A percentile compares a stretch with the other conserved stretches of the same genome.
Conservation (phyloP, 1,140 invertebrate species). For the Sarcophaga bullata region DNA sequence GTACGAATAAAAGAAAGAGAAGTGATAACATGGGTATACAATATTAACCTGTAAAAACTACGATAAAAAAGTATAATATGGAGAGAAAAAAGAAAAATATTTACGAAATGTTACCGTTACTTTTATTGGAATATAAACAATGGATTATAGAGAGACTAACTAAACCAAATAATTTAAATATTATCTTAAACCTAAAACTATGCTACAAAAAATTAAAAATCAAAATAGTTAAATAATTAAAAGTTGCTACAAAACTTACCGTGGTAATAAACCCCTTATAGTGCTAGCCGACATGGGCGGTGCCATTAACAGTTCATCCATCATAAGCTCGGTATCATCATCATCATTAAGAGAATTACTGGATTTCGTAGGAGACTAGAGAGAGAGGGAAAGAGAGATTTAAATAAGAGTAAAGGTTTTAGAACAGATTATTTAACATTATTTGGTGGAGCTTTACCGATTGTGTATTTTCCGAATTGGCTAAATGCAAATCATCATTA, state of each 20-base stretch:
- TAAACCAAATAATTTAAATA: not conserved
- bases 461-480: slow-evolving; percentile 74
- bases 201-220: not conserved
- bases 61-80: not conserved
- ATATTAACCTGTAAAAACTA: slow-evolving; percentile 41
- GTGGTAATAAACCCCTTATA: slow-evolving; percentile 72
- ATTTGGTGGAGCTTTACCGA: slow-evolving; percentile 67
- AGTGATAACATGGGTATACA: not conserved
- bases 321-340: slow-evolving; percentile 77
- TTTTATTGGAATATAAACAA: slow-evolving; percentile 1
- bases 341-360: slow-evolving; percentile 74
- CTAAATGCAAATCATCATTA: slow-evolving; percentile 74
- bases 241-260: slow-evolving; percentile 63
- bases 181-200: not conserved
- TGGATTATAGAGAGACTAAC: slow-evolving; percentile 2
- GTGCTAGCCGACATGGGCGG: slow-evolving; percentile 75
- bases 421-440: not conserved
- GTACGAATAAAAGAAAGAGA: not conserved
- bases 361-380: slow-evolving; percentile 72
- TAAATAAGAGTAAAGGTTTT: too few relatives aligned
- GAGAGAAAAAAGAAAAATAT: slow-evolving; percentile 29
- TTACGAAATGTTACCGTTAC: slow-evolving; percentile 23
- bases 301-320: slow-evolving; percentile 77
- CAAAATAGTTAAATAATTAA: slow-evolving; percentile 33
- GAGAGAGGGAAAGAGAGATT: not conserved